phyloP scores from a whole-genome alignment of 1,140 invertebrate species.

The Pseudobourletiella spinata region DNA sequence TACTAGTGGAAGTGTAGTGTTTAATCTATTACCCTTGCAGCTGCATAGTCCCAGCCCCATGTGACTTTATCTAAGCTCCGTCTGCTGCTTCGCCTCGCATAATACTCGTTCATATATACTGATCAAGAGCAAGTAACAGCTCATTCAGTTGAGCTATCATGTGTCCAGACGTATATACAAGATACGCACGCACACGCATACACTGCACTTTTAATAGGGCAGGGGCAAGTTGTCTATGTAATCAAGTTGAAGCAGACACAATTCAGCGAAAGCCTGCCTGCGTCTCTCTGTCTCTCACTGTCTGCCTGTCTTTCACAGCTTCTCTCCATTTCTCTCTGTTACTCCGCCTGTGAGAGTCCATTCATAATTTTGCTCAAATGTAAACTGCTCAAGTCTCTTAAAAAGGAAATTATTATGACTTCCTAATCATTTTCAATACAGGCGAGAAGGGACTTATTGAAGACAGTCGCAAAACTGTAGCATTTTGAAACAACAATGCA shows the following conservation, averaged over 20 bases:
- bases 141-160: not conserved
- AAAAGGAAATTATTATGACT: slow-evolving; percentile 36
- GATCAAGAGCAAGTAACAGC: too few species aligned
- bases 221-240: not conserved
- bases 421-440: slow-evolving; percentile 34
- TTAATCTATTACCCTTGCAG: too few species aligned
- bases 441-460: slow-evolving; percentile 5
- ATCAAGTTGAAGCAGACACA: slow-evolving; percentile 1
- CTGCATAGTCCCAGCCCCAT: too few species aligned
- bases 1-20: too few species aligned
- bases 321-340: not conserved
- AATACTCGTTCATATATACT: not conserved
- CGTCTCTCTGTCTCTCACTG: not conserved
- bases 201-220: too few species aligned
- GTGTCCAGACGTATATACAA: too few species aligned
- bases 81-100: not conserved
- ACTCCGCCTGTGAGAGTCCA: not conserved
- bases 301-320: not conserved
- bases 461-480: slow-evolving; percentile 3
- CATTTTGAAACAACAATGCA: slow-evolving; percentile 15
- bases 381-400: slow-evolving; percentile 19
- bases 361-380: slow-evolving; percentile 9
- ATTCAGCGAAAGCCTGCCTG: not conserved
- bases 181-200: too few species aligned
- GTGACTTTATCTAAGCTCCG: too few species aligned